Evolutionary conservation across 2,888 invertebrate species (phyloP).

Genomic region (Philopedon plagiatum): DNA sequence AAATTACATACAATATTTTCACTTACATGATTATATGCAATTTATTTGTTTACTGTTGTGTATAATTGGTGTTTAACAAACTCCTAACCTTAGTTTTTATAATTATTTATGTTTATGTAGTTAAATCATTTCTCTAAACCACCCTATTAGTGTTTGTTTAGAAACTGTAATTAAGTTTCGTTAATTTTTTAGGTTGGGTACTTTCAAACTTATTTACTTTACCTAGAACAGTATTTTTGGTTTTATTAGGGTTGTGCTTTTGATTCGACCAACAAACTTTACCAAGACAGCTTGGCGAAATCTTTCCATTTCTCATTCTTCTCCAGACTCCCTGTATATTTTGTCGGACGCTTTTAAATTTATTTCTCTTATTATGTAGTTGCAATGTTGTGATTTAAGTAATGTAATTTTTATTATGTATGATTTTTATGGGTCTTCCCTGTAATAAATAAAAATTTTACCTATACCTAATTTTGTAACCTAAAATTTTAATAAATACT

Average conservation of each 20-base stretch:
- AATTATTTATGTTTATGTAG: slow-evolving; percentile 12
- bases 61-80: slow-evolving; percentile 20
- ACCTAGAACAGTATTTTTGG: slow-evolving; percentile 39
- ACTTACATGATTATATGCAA: slow-evolving; percentile 2
- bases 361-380: slow-evolving; percentile 2
- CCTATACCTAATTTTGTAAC: slow-evolving; percentile 23
- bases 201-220: slow-evolving; percentile 23
- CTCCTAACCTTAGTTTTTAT: slow-evolving; percentile 21
- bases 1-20: not conserved
- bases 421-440: slow-evolving; percentile 14
- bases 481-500: slow-evolving; percentile 28
- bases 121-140: not conserved
- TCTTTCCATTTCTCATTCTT: no score
- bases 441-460: slow-evolving; percentile 4
- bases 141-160: not conserved
- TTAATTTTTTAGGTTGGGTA: slow-evolving; percentile 12
- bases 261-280: not conserved
- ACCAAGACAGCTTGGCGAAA: no score
- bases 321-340: not conserved
- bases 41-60: slow-evolving; percentile 25
- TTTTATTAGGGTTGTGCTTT: slow-evolving; percentile 5
- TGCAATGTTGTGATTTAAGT: slow-evolving; percentile 36
- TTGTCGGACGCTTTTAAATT: not conserved
- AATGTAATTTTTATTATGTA: slow-evolving; percentile 32
- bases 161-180: not conserved